phyloP scores from a whole-genome alignment of 2,113 vertebrate species.

The Syrmaticus mikado region DNA sequence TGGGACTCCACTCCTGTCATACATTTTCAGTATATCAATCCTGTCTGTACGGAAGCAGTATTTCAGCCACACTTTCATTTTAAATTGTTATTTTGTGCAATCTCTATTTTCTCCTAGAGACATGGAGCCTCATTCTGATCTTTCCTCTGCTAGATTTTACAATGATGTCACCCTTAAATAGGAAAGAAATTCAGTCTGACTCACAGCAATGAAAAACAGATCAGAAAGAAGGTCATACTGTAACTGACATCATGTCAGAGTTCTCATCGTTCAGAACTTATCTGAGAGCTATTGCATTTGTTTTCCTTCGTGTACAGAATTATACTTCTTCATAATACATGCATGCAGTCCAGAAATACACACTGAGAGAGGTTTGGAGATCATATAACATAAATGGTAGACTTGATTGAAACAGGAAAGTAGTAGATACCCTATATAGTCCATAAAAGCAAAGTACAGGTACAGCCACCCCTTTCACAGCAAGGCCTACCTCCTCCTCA shows the following conservation, averaged over 20 bases:
- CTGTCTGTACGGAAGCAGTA: not conserved
- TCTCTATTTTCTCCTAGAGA: not conserved
- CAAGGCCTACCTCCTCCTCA: not conserved
- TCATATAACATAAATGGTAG: not conserved
- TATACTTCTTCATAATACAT: not conserved
- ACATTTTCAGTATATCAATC: not conserved
- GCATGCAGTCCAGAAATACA: not conserved
- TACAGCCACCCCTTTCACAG: not conserved
- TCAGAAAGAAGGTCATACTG: not conserved
- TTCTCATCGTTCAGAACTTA: not conserved
- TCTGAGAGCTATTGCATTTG: not conserved
- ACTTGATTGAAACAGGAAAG: not conserved
- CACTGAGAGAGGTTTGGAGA: not conserved
- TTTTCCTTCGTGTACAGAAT: not conserved
- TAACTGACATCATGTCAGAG: not conserved
- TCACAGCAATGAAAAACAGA: not conserved
- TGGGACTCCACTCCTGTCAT: not conserved
- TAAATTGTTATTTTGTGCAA: not conserved
- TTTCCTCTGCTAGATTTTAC: not conserved
- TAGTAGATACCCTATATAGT: rapidly evolving
- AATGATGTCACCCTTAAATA: not conserved
- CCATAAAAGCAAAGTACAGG: not conserved
- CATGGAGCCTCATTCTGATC: not conserved
- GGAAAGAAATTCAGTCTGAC: not conserved
- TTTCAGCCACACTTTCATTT: not conserved